Evolutionary conservation across 2,113 vertebrate species (phyloP).

Genomic region (Crotophaga sulcirostris): DNA sequence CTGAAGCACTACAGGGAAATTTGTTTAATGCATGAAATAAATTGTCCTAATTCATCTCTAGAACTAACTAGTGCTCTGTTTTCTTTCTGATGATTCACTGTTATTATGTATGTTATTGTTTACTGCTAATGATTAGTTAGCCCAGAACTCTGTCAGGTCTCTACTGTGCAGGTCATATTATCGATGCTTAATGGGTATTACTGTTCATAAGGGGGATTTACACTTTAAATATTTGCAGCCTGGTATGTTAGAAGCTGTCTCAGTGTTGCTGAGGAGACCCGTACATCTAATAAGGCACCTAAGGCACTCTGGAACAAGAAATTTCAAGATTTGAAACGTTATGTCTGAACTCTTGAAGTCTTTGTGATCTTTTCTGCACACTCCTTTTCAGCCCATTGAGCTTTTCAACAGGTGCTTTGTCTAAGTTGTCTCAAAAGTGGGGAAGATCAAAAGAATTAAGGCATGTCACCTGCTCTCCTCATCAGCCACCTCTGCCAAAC

Average conservation of each 20-base stretch:
- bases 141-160: not conserved
- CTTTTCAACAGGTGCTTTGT: not conserved
- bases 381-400: not conserved
- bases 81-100: not conserved
- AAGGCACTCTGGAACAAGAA: not conserved
- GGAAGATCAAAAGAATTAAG: not conserved
- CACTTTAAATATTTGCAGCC: not conserved
- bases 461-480: not conserved
- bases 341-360: not conserved
- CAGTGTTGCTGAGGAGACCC: not conserved
- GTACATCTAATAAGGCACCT: not conserved
- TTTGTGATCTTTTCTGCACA: not conserved
- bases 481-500: not conserved
- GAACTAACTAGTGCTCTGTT: not conserved
- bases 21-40: not conserved
- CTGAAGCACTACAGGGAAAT: slow-evolving; percentile 1
- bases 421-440: not conserved
- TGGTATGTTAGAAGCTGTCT: not conserved
- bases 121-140: not conserved
- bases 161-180: not conserved
- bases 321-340: not conserved
- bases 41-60: not conserved
- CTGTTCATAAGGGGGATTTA: not conserved
- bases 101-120: not conserved
- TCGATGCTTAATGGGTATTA: not conserved